Conservation (phyloP, 2,888 invertebrate genomes). For the Antheraea assamensis region DNA sequence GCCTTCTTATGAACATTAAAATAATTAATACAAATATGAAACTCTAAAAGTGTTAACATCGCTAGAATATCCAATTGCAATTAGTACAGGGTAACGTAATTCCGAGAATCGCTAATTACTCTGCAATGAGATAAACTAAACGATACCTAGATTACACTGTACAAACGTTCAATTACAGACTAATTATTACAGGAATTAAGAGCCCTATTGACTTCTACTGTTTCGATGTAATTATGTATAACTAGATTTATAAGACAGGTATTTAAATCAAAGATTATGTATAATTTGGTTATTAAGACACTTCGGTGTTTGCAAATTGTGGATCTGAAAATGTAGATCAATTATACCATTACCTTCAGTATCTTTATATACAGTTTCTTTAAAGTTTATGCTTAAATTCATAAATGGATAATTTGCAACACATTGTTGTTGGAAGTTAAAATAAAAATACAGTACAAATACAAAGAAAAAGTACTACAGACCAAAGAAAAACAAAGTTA, state of each 20-base stretch:
- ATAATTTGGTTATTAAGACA: neutral
- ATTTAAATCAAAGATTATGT: neutral
- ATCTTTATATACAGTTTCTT: neutral
- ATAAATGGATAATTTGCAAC: neutral
- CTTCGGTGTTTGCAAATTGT: too few species aligned
- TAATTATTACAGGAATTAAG: neutral
- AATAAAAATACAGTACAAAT: neutral
- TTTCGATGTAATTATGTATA: too few species aligned
- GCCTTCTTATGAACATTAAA: neutral
- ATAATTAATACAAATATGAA: neutral
- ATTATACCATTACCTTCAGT: too few species aligned
- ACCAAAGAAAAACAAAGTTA: slow-evolving; percentile 6
- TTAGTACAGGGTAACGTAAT: neutral
- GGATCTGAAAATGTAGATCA: too few species aligned
- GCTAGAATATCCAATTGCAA: neutral
- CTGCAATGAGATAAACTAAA: neutral
- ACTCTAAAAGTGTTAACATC: neutral
- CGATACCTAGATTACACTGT: neutral
- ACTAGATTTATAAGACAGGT: neutral
- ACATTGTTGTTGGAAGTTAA: neutral
- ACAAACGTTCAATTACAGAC: neutral
- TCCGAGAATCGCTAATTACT: neutral
- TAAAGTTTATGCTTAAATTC: neutral
- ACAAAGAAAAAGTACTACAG: neutral
- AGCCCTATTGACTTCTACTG: neutral